Base-by-base conservation (phyloP, 2,797 vertebrate species). In the Acestrorhynchus altus region DNA sequence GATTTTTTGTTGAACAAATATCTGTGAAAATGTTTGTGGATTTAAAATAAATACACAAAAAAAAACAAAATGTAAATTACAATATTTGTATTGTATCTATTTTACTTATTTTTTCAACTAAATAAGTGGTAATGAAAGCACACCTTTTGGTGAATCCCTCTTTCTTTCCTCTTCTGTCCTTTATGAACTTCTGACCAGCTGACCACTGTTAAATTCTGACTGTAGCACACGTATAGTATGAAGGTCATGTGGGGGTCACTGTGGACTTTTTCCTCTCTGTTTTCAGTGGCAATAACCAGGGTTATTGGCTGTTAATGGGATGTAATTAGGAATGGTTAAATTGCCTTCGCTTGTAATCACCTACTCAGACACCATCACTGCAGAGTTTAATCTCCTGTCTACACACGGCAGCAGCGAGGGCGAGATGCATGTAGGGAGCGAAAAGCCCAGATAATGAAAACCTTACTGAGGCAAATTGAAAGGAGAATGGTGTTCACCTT, bases 331-430 rank as follows among this genome's bases (percentile, higher is more conserved):
- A 73, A 83, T 77, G 74, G 83, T 88, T 84, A 80, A 90, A 92
- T 91, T 84, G 85, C 90, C 88, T 88, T 77, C 84, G 86, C 87
- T 87, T 85, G 66, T 90, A 91, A 92, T 92, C 86, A 87, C 83
- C 84, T 83, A 75, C 81, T 82, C 79, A 85, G 82, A 83, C 73
- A 77, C 80, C 83, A 83, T 88, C 78, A 76, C 66, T 73, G 82
- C 72, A 54, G 61, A 52, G 57, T 74, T 77, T 85, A 85, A 86
- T 88, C 76, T 79, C 70, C 51, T 57, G 67, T 73, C 65, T 56
- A 18, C 60, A 26, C 9, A 35, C 59, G 54, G 46, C 59, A 57
- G 13, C 22, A 24, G 16, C 20, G 40, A 63, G 68, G 9, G 22
- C 63, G 42, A 63, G 46, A 66, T 18, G 35, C 31, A 26, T 18